Evolutionary conservation across 1,140 invertebrate genomes (phyloP).

Genomic region (Diprion similis): DNA sequence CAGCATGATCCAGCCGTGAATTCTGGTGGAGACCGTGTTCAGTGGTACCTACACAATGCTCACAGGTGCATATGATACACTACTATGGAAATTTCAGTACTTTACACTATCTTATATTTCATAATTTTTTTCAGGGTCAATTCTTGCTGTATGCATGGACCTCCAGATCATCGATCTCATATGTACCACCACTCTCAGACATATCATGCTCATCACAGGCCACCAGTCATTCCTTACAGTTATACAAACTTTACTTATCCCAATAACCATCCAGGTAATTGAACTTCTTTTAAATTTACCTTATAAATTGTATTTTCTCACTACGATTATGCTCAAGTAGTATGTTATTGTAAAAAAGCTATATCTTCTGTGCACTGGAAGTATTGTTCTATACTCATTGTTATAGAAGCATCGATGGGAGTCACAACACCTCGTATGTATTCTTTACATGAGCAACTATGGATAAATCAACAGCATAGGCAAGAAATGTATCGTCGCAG

Average conservation of each 20-base stretch:
- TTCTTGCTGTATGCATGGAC: conserved; percentile 40
- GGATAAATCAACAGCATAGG: conserved; percentile 75
- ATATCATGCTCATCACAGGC: conserved; percentile 34
- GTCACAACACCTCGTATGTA: conserved; percentile 67
- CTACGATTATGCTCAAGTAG: conserved; percentile 10
- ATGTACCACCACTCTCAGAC: conserved; percentile 29
- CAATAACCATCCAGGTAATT: conserved; percentile 20
- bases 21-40: neutral
- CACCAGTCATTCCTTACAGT: conserved; percentile 33
- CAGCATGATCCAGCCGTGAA: neutral
- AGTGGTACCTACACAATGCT: neutral
- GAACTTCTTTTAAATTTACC: conserved; percentile 6
- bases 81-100: conserved; percentile 11
- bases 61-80: neutral
- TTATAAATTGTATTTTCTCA: neutral
- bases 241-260: conserved; percentile 20
- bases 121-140: conserved; percentile 34
- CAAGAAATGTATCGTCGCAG: conserved; percentile 72
- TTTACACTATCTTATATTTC: conserved; percentile 14
- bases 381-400: conserved; percentile 15
- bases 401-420: conserved; percentile 28
- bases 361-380: conserved; percentile 29
- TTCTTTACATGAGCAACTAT: conserved; percentile 75
- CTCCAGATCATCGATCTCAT: conserved; percentile 34
- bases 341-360: conserved; percentile 15